A percentile compares a stretch with the other conserved stretches of the same genome.
These are phyloP conservation scores for Penaeus vannamei DNA, from an alignment of 1,140 invertebrate genomes.

Conservation along the genomic window DNA sequence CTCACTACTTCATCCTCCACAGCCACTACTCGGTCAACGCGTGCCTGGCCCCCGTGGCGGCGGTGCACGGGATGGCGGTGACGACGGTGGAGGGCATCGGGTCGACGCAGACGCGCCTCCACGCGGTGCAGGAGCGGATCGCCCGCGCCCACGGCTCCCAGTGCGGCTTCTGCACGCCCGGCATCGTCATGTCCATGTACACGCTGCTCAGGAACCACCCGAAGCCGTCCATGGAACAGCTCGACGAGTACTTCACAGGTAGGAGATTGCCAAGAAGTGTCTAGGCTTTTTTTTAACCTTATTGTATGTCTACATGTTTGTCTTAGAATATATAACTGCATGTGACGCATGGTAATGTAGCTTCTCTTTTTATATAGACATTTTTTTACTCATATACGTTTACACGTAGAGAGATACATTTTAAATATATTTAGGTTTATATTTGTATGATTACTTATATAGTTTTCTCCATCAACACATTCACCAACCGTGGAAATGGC, in stretches of 20 bases:
- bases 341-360: neutral
- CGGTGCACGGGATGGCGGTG: conserved; percentile 87
- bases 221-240: conserved; percentile 78
- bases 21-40: conserved; percentile 91
- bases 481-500: too few species aligned
- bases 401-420: neutral
- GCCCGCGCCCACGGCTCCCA: conserved; percentile 88
- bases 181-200: conserved; percentile 97
- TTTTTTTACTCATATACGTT: neutral
- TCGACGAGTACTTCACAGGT: conserved; percentile 86
- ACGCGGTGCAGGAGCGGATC: conserved; percentile 79
- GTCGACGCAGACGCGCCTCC: conserved; percentile 68
- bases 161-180: conserved; percentile 93
- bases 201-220: conserved; percentile 81
- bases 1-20: neutral
- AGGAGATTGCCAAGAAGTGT: neutral
- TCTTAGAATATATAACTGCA: neutral
- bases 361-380: neutral
- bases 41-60: conserved; percentile 87
- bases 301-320: neutral
- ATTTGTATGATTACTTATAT: neutral
- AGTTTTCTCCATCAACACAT: too few species aligned
- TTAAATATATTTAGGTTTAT: neutral
- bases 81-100: conserved; percentile 87
- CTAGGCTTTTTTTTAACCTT: neutral